Conservation (phyloP, 2,113 vertebrate species). For the Balaenoptera acutorostrata region DNA sequence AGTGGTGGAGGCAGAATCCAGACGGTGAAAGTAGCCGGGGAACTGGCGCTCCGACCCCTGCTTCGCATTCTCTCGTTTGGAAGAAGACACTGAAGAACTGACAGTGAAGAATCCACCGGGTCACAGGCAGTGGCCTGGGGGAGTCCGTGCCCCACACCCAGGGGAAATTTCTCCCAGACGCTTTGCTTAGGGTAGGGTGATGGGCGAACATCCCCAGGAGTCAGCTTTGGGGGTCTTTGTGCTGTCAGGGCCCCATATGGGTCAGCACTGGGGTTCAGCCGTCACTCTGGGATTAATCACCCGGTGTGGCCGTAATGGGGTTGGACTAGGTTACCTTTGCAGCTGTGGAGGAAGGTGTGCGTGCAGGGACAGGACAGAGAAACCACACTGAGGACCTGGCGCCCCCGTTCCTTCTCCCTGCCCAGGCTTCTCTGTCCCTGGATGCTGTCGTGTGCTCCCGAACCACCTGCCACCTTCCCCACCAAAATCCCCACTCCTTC, state of each 20-base stretch:
- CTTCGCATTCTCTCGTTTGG: fast-evolving
- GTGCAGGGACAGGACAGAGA: neutral
- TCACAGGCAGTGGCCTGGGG: too few species aligned
- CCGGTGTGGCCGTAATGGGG: neutral
- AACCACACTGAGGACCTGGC: fast-evolving
- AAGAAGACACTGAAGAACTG: neutral
- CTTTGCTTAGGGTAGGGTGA: too few species aligned
- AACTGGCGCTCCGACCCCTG: neutral
- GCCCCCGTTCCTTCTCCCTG: fast-evolving
- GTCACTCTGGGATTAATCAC: neutral
- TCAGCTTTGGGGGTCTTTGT: neutral
- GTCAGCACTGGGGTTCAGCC: neutral
- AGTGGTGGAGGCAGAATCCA: neutral
- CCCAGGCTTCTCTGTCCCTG: neutral
- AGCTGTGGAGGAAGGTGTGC: neutral
- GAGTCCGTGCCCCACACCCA: too few species aligned
- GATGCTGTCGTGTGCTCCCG: fast-evolving
- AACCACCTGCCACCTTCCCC: fast-evolving
- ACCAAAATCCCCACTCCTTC: neutral
- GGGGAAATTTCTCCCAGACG: neutral
- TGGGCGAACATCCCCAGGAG: neutral
- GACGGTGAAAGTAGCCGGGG: fast-evolving
- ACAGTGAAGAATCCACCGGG: fast-evolving
- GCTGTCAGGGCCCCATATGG: neutral
- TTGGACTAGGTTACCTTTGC: fast-evolving